Evolutionary conservation across 2,888 invertebrate genomes (phyloP), one percentile per base, ranked within the genome.

Genomic region (Leptopilina syphax): DNA sequence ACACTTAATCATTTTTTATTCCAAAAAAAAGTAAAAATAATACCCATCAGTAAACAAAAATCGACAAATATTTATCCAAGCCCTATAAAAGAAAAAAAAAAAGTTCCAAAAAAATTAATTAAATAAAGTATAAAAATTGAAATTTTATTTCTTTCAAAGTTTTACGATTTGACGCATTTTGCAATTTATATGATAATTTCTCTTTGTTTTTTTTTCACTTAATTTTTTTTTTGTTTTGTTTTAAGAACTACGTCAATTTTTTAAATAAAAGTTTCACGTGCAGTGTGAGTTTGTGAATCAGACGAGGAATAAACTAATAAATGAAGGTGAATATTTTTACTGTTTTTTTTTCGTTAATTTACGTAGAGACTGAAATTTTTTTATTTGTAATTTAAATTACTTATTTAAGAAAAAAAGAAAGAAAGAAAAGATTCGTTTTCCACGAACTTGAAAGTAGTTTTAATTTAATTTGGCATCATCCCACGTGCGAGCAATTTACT

Each of bases 401-500:
- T 50, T 50, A 13, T 54, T 13, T 27, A 6, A 10, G 47, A 27
- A 27, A 27, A 27, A 27, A 3, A 27, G 6, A 24, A 50, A 68
- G 47, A 54, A 24, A 54, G 2, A 18, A 50, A 68, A 68, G 27
- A 18, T 27, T 47, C 6, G 1, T 12, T 70, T 54, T 54, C 18
- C 13, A 68, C 24, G 68, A 24, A 47, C 47, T 47, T 18, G 18
- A 3, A 50, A 50, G 50, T 47, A 68, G 24, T 50, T 68, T 63
- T 12, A 68, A 70, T 50, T 70, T 54, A 54, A 54, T 70, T 18
- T 68, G 50, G 47, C 50, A 18, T 70, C 34, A 13, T 57, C 54
- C 70, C 70, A 70, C 70, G 70, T 70, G 70, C 54, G 70, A 70
- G 27, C 50, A 13, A 50, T 50, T 50, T 50, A 50, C 54, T 67